Evolutionary conservation across 2,888 invertebrate genomes (phyloP), one percentile per base, ranked within the genome.

Genomic region (Dione vanillae): DNA sequence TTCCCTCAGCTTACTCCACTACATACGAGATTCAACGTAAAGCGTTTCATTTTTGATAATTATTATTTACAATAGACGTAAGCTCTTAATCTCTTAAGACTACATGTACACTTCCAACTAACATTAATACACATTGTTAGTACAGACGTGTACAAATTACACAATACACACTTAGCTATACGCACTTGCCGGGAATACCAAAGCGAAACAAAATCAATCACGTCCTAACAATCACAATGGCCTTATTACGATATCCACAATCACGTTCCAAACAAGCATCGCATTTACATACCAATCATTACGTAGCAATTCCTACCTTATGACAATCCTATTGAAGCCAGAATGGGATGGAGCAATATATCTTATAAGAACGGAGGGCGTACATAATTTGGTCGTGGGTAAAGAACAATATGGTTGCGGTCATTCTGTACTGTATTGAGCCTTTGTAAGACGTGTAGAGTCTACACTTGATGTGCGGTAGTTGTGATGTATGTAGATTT

Each of bases 351-450:
- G 59, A 11, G 27, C 61, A 52, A 51, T 51, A 58, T 67, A 35
- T 56, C 62, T 61, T 65, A 70, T 71, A 64, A 69, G 72, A 74
- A 72, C 69, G 75, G 75, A 72, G 75, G 73, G 75, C 71, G 77
- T 78, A 73, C 78, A 76, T 81, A 79, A 78, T 76, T 73, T 58
- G 75, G 69, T 52, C 45, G 68, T 65, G 59, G 70, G 68, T 49
- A 66, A 65, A 70, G 66, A 72, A 70, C 75, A 73, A 71, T 73
- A 70, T 73, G 71, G 56, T 65, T 73, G 74, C 67, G 75, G 75
- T 76, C 75, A 74, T 67, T 73, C 70, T 69, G 45, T 66, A 52
- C 62, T 70, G 71, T 75, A 74, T 74, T 76, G 71, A 69, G 65
- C 74, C 75, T 76, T 74, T 74, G 74, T 76, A 74, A 73, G 74